Base-by-base conservation (phyloP, 2,888 invertebrate genomes). In the Chrysolina oricalcia region DNA sequence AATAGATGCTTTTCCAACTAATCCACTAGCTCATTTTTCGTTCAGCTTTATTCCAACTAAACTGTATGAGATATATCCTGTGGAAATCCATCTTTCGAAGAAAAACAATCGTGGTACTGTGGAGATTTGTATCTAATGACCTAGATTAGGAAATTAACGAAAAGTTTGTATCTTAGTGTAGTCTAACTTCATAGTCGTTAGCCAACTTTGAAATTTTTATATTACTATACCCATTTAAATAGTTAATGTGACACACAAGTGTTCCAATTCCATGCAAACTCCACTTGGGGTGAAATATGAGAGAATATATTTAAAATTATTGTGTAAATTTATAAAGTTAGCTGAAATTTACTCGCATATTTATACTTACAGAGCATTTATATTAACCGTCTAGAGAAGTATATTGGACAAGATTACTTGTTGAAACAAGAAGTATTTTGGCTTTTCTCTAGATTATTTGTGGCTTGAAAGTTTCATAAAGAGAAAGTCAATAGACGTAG, bases 141-240 rank as follows among this genome's bases (percentile, higher is more conserved):
- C 46, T 79, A 79, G 77, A 56, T 21, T 79, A 79, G 79, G 73
- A 68, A 69, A 65, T 75, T 78, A 74, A 77, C 72, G 59, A 72
- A 63, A 72, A 65, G 63, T 79, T 50, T 78, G 76, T 78, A 78
- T 76, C 66, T 64, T 78, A 78, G 79, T 67, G 71, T 74, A 74
- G 73, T 50, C 59, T 0, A 71, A 48, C 11, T 50, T 23, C 23
- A 46, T 77, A 74, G 72, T 53, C 41, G 46, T 67, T 66, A 73
- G 73, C 41, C 23, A 68, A 71, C 23, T 70, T 73, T 72, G 40
- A 53, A 56, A 65, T 50, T 65, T 56, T 48, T 68, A 70, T 75
- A 62, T 70, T 65, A 67, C 40, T 66, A 43, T 70, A 73, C 63
- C 48, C 40, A 64, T 73, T 75, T 66, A 70, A 70, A 43, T 72